A percentile compares a stretch with the other conserved stretches of the same genome.
phyloP scores from a whole-genome alignment of 2,113 vertebrate species.

The Saccopteryx bilineata region DNA sequence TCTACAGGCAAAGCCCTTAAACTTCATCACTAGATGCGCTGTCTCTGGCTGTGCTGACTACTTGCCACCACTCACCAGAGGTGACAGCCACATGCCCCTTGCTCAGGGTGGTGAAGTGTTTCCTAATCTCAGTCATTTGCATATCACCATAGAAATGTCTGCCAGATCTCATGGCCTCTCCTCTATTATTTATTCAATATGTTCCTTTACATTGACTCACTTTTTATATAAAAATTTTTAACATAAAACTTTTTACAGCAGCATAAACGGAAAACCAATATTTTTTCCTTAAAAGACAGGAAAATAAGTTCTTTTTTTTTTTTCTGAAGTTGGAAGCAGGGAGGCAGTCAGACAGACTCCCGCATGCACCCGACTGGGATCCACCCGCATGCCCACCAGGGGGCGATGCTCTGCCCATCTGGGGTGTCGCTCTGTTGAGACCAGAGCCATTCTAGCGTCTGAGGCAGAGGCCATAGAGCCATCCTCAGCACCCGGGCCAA shows the following conservation, averaged over 20 bases:
- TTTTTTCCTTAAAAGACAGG: conserved; percentile 11
- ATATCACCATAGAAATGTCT: background rate
- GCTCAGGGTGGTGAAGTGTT: background rate
- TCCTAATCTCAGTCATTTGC: background rate
- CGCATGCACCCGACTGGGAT: no score
- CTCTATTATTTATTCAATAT: background rate
- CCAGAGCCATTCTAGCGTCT: no score
- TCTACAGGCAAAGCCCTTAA: background rate
- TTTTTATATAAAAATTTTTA: background rate
- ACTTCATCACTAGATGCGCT: background rate
- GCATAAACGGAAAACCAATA: background rate
- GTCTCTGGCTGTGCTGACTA: background rate
- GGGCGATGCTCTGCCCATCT: no score
- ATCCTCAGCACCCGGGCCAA: no score
- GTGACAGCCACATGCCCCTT: background rate
- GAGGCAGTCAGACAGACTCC: no score
- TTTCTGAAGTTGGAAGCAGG: no score
- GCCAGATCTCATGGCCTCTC: background rate
- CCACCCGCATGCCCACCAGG: no score
- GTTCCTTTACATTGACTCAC: background rate
- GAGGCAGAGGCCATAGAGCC: no score
- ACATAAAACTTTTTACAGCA: background rate
- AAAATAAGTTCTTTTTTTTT: background rate
- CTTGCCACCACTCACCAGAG: background rate
- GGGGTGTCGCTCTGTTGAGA: no score